These are phyloP conservation scores for Synanceia verrucosa DNA, from an alignment of 2,797 vertebrate genomes.

Conservation along the genomic window DNA sequence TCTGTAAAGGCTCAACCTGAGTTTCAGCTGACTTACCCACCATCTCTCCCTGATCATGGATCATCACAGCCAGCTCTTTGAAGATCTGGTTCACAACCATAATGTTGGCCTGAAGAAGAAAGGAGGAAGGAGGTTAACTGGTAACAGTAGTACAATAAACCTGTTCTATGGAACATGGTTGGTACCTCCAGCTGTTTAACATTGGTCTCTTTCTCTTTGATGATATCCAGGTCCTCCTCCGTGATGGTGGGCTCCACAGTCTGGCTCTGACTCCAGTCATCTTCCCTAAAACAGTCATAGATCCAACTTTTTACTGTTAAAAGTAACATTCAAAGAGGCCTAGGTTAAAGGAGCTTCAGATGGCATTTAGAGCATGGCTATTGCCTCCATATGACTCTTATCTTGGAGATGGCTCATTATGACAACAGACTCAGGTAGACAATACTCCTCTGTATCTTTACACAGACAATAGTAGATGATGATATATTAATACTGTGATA, in stretches of 20 bases:
- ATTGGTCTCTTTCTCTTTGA: slow-evolving; percentile 92
- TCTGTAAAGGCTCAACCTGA: neutral
- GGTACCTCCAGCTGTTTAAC: slow-evolving; percentile 91
- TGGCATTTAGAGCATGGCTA: no score
- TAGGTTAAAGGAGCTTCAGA: neutral
- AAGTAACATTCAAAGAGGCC: neutral
- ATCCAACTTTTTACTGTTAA: neutral
- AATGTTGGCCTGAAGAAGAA: slow-evolving; percentile 87
- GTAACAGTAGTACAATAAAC: neutral
- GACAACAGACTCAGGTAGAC: no score
- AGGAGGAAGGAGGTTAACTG: neutral
- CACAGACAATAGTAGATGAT: no score
- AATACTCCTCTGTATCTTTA: no score
- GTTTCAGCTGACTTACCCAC: slow-evolving; percentile 83
- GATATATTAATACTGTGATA: no score
- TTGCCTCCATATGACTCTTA: no score
- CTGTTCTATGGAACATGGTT: neutral
- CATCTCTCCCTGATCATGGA: slow-evolving; percentile 94
- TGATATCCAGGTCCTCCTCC: slow-evolving; percentile 90
- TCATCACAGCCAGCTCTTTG: slow-evolving; percentile 96
- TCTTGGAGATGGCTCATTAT: no score
- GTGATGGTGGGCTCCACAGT: slow-evolving; percentile 86
- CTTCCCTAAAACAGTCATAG: slow-evolving; percentile 71
- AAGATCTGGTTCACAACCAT: slow-evolving; percentile 97
- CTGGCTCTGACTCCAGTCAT: slow-evolving; percentile 88